Conservation (phyloP, 2,113 vertebrate species). For the Collichthys lucidus region DNA sequence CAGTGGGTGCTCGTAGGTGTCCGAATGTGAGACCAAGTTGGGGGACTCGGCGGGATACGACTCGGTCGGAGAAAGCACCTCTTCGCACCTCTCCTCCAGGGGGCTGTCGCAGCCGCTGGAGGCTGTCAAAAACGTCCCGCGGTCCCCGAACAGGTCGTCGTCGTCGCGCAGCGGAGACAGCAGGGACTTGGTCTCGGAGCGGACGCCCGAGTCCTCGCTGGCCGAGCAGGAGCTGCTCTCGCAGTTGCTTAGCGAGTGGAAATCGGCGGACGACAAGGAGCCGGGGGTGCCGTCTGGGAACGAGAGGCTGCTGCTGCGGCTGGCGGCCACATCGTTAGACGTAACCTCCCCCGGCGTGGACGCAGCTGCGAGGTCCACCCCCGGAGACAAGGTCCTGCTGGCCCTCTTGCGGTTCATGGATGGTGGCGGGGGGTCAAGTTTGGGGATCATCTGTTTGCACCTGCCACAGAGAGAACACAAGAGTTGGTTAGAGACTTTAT, state of each 20-base stretch:
- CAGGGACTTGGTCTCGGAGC: slow-evolving; percentile 79
- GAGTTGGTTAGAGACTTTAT: neutral
- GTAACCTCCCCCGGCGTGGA: slow-evolving; percentile 11
- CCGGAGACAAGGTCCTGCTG: slow-evolving; percentile 84
- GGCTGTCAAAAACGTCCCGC: slow-evolving; percentile 68
- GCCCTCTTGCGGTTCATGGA: slow-evolving; percentile 85
- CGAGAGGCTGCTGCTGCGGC: slow-evolving; percentile 76
- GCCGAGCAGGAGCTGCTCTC: slow-evolving; percentile 77
- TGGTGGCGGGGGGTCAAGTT: slow-evolving; percentile 86
- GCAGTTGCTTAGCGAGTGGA: slow-evolving; percentile 80
- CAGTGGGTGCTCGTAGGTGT: slow-evolving; percentile 57
- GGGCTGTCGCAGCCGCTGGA: slow-evolving; percentile 78
- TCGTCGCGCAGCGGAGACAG: slow-evolving; percentile 63
- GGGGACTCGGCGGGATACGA: slow-evolving; percentile 19
- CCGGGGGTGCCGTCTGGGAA: slow-evolving; percentile 82
- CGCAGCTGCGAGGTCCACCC: slow-evolving; percentile 65
- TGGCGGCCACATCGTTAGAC: slow-evolving; percentile 37
- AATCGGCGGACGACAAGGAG: slow-evolving; percentile 82
- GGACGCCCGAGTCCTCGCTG: slow-evolving; percentile 81
- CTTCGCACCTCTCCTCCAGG: slow-evolving; percentile 59
- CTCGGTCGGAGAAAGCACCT: slow-evolving; percentile 6
- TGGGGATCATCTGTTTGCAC: slow-evolving; percentile 84
- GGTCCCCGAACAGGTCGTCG: slow-evolving; percentile 78
- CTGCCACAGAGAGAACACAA: slow-evolving; percentile 67
- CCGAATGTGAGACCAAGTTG: slow-evolving; percentile 26